Evolutionary conservation across 2,888 invertebrate species (phyloP).

Genomic region (Pasiphila rectangulata): DNA sequence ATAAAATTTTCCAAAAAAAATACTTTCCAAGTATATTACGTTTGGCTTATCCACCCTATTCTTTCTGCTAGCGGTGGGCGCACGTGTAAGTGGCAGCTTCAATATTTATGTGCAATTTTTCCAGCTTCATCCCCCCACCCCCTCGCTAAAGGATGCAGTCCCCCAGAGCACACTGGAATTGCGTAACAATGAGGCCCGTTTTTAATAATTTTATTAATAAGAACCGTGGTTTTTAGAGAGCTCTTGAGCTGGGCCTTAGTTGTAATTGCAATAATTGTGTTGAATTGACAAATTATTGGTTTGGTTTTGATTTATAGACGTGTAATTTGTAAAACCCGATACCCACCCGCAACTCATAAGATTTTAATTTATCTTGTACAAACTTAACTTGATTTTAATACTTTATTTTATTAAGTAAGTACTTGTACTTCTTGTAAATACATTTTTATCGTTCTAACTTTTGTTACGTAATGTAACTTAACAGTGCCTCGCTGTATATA

Average conservation of each 20-base stretch:
- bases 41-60: constrained; percentile 46
- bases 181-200: constrained; percentile 69
- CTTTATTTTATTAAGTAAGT: too few species aligned
- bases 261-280: too few species aligned
- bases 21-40: background rate
- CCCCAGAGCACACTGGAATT: constrained; percentile 56
- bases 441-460: too few species aligned
- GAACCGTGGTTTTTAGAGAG: constrained; percentile 27
- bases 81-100: constrained; percentile 82
- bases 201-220: constrained; percentile 57
- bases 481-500: too few species aligned
- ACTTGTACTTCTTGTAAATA: too few species aligned
- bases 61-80: constrained; percentile 56
- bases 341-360: too few species aligned
- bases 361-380: too few species aligned
- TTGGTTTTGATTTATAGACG: too few species aligned
- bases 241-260: constrained; percentile 4
- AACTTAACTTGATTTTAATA: too few species aligned
- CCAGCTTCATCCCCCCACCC: constrained; percentile 50
- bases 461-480: too few species aligned
- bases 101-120: constrained; percentile 82
- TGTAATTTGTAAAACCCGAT: too few species aligned
- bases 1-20: background rate
- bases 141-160: constrained; percentile 75
- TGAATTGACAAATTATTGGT: too few species aligned